Percentiles rank a stretch among this genome's conserved stretches.
Evolutionary conservation across 2,888 invertebrate species (phyloP).

Genomic region (Eupeodes latifasciatus): DNA sequence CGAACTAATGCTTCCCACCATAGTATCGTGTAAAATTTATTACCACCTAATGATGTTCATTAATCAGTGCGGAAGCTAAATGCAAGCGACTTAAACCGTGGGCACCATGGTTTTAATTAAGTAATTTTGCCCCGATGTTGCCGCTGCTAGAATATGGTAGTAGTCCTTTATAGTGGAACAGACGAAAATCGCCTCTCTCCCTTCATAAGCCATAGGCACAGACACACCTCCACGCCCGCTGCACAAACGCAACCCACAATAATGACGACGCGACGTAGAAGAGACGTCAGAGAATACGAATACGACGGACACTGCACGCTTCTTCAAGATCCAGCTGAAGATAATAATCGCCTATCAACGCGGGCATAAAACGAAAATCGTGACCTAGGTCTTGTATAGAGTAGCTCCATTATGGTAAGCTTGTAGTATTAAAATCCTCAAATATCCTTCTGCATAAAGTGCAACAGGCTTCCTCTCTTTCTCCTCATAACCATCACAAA

Average conservation of each 20-base stretch:
- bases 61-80: constrained; percentile 68
- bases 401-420: not conserved
- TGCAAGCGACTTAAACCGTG: constrained; percentile 66
- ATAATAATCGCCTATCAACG: constrained; percentile 51
- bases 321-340: constrained; percentile 19
- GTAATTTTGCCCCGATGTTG: constrained; percentile 79
- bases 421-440: constrained; percentile 5
- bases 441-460: constrained; percentile 18
- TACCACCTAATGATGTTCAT: constrained; percentile 80
- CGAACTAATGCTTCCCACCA: constrained; percentile 63
- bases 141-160: constrained; percentile 31
- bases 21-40: constrained; percentile 80
- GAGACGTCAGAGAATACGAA: no score
- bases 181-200: not conserved
- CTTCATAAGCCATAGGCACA: not conserved
- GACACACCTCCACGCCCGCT: no score
- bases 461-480: not conserved
- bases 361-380: constrained; percentile 49
- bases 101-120: constrained; percentile 82
- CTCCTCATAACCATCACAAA: not conserved
- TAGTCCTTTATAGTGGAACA: constrained; percentile 1
- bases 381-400: constrained; percentile 43
- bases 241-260: not conserved
- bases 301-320: constrained; percentile 37
- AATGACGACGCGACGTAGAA: no score